phyloP scores from a whole-genome alignment of 2,797 vertebrate genomes.

The Hydrophis major region DNA sequence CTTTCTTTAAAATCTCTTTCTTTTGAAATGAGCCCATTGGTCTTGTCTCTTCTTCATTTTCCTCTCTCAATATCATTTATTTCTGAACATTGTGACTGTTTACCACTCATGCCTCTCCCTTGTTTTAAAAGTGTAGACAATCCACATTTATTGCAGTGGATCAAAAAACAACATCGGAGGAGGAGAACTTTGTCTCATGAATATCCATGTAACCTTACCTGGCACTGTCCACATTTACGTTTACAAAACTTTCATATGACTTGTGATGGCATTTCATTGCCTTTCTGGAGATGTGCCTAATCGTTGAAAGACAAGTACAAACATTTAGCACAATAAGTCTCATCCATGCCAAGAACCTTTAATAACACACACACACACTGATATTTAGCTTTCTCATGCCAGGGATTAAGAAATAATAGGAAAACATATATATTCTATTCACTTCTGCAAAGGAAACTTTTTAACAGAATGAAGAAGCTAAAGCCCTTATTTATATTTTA shows the following conservation, averaged over 20 bases:
- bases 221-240: not conserved
- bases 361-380: not conserved
- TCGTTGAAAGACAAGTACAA: not conserved
- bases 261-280: not conserved
- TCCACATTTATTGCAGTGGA: too few relatives aligned
- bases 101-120: not conserved
- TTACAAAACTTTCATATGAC: not conserved
- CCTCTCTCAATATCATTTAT: not conserved
- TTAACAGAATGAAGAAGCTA: not conserved
- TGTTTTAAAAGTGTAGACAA: not conserved
- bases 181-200: not conserved
- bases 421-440: fast-evolving
- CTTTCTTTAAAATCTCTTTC: not conserved
- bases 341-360: not conserved
- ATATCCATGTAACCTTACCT: not conserved
- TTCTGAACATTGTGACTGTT: fast-evolving
- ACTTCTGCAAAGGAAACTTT: not conserved
- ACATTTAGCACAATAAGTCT: not conserved
- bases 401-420: not conserved
- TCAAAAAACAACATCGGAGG: not conserved
- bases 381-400: not conserved
- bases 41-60: not conserved
- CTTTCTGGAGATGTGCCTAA: not conserved
- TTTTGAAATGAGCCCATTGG: not conserved
- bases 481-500: not conserved